Base-by-base conservation (phyloP, 2,888 invertebrate genomes). In the Nezara viridula region DNA sequence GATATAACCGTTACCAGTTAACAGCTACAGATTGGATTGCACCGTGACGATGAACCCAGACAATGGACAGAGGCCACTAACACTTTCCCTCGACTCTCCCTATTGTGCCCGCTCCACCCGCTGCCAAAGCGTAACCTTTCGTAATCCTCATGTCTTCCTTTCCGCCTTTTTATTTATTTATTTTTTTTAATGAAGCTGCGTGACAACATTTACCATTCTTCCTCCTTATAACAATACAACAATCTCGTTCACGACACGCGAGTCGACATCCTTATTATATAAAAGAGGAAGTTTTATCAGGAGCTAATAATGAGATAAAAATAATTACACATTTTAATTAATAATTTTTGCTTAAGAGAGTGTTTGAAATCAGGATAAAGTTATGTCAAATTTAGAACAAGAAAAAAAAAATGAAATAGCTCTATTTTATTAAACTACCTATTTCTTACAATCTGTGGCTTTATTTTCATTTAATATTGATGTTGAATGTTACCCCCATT, bases 1-100 rank as follows among this genome's bases (percentile, higher is more conserved):
- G 66, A 73, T 73, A 73, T 73, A 73, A 73, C 66, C 9, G 7
- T 27, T 32, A 32, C 55, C 24, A n/a, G 60, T 32, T 60, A 27
- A 5, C 27, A 60, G 16, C 50, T 16, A 19, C 50, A 50, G 16
- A 73, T 73, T 73, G 66, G 37, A 73, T 73, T 73, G 66, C 37
- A 73, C 32, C 66, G 81, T 40, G 81, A 81, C 44, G 81, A 44
- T 81, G 81, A 9, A 44, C 81, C 7, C 81, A 44, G 81, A 81
- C 81, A 81, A 81, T 81, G 81, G 81, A n/a, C 81, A 40, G 10
- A 6, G 37, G 4, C 44, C 44, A 44, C 81, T 73, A 73, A 32
- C 66, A 73, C 66, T 73, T 73, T 40, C 81, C 37, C 77, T 77
- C 2, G n/a, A 24, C 40, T 77, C 40, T 77, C 77, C 44, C 81